phyloP scores from a whole-genome alignment of 2,797 vertebrate genomes.

The Nyctalus aviator region DNA sequence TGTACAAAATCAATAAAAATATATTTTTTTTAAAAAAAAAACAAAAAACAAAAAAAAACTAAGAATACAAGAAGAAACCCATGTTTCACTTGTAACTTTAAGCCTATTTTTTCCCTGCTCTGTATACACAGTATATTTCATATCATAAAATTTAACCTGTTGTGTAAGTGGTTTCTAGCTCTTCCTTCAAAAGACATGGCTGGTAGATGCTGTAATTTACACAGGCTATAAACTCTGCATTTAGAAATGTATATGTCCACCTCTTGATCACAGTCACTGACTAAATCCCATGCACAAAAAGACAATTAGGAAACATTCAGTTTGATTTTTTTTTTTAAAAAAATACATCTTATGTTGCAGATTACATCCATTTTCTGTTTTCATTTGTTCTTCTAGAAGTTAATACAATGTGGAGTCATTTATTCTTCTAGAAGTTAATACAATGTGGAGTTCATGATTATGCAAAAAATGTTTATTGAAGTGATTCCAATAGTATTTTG shows the following conservation, averaged over 20 bases:
- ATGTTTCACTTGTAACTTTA: background rate
- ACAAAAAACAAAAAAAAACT: no score
- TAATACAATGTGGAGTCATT: slow-evolving; percentile 40
- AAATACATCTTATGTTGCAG: slow-evolving; percentile 4
- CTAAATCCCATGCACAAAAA: slow-evolving; percentile 58
- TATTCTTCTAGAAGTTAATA: slow-evolving; percentile 9
- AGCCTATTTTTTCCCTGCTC: background rate
- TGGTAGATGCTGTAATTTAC: slow-evolving; percentile 3
- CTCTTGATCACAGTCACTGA: slow-evolving; percentile 46
- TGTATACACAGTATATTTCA: slow-evolving; percentile 39
- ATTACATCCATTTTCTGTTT: slow-evolving; percentile 7
- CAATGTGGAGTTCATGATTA: slow-evolving; percentile 60
- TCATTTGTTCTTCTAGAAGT: slow-evolving; percentile 31
- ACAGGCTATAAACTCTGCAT: background rate
- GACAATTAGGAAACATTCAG: slow-evolving; percentile 23
- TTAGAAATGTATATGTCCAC: slow-evolving; percentile 19
- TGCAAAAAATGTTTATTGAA: slow-evolving; percentile 65
- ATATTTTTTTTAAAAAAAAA: no score
- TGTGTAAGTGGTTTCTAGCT: background rate
- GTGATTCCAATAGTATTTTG: slow-evolving; percentile 75
- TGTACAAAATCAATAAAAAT: no score
- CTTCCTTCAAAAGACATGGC: background rate
- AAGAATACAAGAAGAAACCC: background rate
- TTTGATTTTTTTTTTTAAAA: background rate
- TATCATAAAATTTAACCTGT: background rate